Base-by-base conservation (phyloP, 2,113 vertebrate species). In the Tupaia chinensis region DNA sequence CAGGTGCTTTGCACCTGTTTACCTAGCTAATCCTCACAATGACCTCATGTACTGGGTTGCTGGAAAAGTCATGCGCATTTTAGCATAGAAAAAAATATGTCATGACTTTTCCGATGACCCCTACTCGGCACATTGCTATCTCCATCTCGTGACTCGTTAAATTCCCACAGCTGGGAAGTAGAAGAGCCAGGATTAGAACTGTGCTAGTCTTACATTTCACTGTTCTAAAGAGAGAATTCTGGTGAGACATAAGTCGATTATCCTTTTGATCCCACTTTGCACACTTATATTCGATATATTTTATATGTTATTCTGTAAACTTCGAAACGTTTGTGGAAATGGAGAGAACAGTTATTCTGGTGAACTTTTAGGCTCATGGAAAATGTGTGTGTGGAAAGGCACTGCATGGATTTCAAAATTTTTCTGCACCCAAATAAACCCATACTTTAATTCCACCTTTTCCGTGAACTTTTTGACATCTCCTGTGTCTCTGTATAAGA, bases 231-330 rank as follows among this genome's bases (percentile, higher is more conserved):
- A 79, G 22, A 23, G 32, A 32, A 13, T 15, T 34, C 25, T 66
- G 58, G 17, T 23, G 74, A 88, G 10, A 65, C 77, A 72, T 66
- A 76, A 87, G 10, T 70, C 68, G 29, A 66, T 53, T 80, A 32
- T 81, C n/a, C 92, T 93, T 92, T 94, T 77, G 14, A 90, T 2
- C 8, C 20, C 25, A 70, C 12, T 87, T 90, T 82, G 27, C 72
- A 95, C 6, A 65, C 20, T 63, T 72, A 7, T 23, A 63, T 68
- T 54, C 15, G 53, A 29, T 68, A 20, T 29, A 66, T 65, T 27
- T 66, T 53, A 66, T 23, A 66, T 32, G 56, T 80, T 86, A 5
- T 70, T 23, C 0, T 66, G 8, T 44, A 69, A 27, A n/a, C 44
- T 44, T 44, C 44, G 44, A 44, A 44, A 44, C 32, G 32, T 32